Percentiles rank a stretch among this genome's conserved stretches.
Evolutionary conservation across 2,888 invertebrate species (phyloP).

Genomic region (Villa cingulata): DNA sequence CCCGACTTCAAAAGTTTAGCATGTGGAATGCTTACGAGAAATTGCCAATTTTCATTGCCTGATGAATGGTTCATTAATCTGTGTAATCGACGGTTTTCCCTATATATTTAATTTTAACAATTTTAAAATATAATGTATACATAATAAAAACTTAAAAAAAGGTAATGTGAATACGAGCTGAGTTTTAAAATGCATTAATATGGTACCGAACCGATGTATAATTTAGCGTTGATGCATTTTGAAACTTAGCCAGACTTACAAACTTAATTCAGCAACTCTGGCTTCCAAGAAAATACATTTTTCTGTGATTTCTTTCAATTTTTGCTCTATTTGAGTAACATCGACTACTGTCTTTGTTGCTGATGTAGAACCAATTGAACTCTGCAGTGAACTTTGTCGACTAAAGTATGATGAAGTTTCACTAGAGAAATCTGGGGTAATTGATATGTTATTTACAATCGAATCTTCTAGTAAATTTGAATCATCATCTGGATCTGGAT

Average conservation of each 20-base stretch:
- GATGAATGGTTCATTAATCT: background rate
- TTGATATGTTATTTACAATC: background rate
- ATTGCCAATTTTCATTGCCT: slow-evolving; percentile 9
- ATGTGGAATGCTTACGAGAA: slow-evolving; percentile 31
- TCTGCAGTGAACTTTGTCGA: slow-evolving; percentile 13
- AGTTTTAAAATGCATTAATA: too few species aligned
- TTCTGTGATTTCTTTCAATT: slow-evolving; percentile 26
- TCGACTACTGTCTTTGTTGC: background rate
- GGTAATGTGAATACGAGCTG: background rate
- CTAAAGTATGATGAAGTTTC: slow-evolving; percentile 31
- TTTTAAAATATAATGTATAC: too few species aligned
- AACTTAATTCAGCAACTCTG: slow-evolving; percentile 28
- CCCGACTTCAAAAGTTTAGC: slow-evolving; percentile 13
- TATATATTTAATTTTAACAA: too few species aligned
- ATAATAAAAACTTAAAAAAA: too few species aligned
- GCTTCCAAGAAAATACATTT: slow-evolving; percentile 29
- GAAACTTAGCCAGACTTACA: too few species aligned
- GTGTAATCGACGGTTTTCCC: slow-evolving; percentile 28
- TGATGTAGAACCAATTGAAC: background rate
- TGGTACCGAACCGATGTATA: slow-evolving; percentile 1
- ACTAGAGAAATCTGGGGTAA: slow-evolving; percentile 13
- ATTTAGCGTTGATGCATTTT: too few species aligned
- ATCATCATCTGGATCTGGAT: too few species aligned
- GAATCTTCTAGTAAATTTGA: too few species aligned
- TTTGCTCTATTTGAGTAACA: slow-evolving; percentile 19